These are phyloP conservation scores for Fulmarus glacialis DNA, from an alignment of 2,113 vertebrate species.

Conservation along the genomic window DNA sequence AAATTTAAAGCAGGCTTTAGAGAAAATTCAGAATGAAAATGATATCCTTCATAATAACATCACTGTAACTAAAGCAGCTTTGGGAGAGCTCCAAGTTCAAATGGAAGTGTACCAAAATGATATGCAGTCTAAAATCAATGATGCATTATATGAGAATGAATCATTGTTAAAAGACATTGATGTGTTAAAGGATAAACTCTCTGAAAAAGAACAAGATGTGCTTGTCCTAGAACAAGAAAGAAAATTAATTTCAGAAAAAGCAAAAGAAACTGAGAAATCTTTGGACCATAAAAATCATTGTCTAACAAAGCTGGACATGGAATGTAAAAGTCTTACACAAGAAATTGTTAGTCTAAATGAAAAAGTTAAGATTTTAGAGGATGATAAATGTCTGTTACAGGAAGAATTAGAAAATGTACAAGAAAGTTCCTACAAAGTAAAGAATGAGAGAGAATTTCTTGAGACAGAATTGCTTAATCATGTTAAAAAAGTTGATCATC, in stretches of 20 bases:
- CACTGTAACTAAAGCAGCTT: conserved; percentile 50
- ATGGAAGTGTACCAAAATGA: conserved; percentile 68
- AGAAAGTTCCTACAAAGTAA: conserved; percentile 83
- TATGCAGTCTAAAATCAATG: conserved; percentile 74
- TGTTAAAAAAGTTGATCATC: conserved; percentile 78
- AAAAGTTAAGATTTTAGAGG: conserved; percentile 85
- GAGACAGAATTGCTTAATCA: conserved; percentile 84
- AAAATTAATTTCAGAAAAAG: conserved; percentile 59
- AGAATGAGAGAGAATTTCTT: conserved; percentile 87
- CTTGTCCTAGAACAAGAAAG: conserved; percentile 71
- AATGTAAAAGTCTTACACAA: conserved; percentile 64
- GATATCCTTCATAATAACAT: conserved; percentile 61
- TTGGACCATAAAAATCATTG: conserved; percentile 59
- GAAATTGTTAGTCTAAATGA: conserved; percentile 80
- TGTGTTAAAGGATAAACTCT: conserved; percentile 73
- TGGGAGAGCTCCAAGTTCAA: conserved; percentile 74
- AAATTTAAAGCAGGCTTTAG: conserved; percentile 62
- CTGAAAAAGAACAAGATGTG: conserved; percentile 69
- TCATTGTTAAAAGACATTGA: conserved; percentile 70
- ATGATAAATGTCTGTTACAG: conserved; percentile 85
- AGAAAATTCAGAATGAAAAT: conserved; percentile 75
- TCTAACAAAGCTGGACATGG: conserved; percentile 67
- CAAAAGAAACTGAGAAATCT: conserved; percentile 49
- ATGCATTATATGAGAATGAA: conserved; percentile 73
- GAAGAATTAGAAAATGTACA: conserved; percentile 87